Evolutionary conservation across 2,797 vertebrate species (phyloP).

Genomic region (Coreius guichenoti): DNA sequence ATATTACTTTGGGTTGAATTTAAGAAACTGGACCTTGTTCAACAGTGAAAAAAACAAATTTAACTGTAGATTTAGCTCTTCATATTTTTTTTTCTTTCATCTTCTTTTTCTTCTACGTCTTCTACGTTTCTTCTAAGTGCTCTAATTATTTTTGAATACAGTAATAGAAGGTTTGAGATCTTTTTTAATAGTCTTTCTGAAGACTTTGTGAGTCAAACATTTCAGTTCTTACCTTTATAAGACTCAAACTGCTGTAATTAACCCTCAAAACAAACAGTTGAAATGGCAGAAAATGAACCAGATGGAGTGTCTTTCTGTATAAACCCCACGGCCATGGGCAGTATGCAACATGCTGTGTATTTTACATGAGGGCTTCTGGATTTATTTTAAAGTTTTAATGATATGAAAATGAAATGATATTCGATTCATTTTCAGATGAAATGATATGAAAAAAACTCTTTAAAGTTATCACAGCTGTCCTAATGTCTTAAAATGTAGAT

Average conservation of each 20-base stretch:
- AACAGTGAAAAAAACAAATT: background rate
- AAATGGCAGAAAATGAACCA: too few relatives aligned
- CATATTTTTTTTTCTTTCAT: background rate
- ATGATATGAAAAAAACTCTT: background rate
- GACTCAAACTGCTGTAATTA: background rate
- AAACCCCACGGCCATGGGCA: background rate
- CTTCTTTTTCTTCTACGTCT: background rate
- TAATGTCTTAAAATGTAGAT: background rate
- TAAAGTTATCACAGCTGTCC: background rate
- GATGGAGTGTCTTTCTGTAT: background rate
- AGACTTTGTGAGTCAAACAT: background rate
- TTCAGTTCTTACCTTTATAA: background rate
- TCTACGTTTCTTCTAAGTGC: background rate
- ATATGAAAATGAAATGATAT: too few relatives aligned
- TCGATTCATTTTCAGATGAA: too few relatives aligned
- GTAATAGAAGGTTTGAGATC: background rate
- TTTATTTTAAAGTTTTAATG: background rate
- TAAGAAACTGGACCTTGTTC: background rate
- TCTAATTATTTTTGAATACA: background rate
- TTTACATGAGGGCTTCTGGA: background rate
- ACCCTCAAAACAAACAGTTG: background rate
- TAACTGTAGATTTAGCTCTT: background rate
- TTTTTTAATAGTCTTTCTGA: background rate
- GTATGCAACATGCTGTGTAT: background rate
- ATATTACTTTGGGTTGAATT: background rate